Conservation (phyloP, 2,113 vertebrate species). For the Himantopus leucocephalus region DNA sequence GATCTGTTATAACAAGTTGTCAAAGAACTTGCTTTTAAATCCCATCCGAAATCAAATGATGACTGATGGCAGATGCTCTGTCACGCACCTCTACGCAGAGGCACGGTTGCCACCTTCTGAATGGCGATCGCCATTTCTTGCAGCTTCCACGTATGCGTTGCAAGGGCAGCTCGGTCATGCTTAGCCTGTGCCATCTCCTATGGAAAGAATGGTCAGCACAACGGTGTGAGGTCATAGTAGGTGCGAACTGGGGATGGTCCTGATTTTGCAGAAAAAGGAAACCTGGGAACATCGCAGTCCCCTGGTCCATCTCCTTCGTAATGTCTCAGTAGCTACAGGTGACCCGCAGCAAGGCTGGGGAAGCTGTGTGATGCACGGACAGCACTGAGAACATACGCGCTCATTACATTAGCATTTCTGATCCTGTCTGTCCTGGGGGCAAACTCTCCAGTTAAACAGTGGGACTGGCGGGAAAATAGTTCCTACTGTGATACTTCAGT, state of each 20-base stretch:
- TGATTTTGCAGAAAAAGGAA: background rate
- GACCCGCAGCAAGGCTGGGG: background rate
- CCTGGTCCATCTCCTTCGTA: accelerated
- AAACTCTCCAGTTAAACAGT: accelerated
- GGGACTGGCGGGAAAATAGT: background rate
- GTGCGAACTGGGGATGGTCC: background rate
- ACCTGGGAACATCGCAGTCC: accelerated
- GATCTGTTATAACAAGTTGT: background rate
- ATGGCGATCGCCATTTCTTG: background rate
- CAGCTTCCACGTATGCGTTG: background rate
- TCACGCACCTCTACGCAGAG: background rate
- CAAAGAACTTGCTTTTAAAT: background rate
- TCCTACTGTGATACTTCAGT: accelerated
- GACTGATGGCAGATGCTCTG: background rate
- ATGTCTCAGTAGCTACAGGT: background rate
- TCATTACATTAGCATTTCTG: accelerated
- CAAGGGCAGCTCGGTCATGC: background rate
- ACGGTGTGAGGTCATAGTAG: accelerated
- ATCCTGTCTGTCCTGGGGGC: background rate
- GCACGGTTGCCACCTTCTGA: background rate
- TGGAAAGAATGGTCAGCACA: no score
- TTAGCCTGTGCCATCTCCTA: background rate
- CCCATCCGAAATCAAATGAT: background rate
- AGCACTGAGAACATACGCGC: accelerated
- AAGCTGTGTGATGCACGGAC: accelerated